phyloP scores from a whole-genome alignment of 2,888 invertebrate species.

The Stegophylla sp. region DNA sequence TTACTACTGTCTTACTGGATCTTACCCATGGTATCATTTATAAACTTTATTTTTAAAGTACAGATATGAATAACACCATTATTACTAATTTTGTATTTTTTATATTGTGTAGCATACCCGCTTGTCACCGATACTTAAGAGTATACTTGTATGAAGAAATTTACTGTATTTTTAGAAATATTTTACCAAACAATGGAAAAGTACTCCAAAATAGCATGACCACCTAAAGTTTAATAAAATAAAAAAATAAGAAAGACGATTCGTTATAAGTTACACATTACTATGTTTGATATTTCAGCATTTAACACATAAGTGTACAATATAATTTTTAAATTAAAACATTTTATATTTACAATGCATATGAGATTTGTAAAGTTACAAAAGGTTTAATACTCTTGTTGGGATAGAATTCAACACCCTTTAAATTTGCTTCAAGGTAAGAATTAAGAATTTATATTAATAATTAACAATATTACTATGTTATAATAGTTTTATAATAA shows the following conservation, averaged over 20 bases:
- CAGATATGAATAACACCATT: too few relatives aligned
- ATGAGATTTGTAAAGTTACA: not conserved
- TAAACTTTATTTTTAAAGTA: too few relatives aligned
- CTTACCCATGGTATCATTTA: too few relatives aligned
- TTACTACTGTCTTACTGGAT: too few relatives aligned
- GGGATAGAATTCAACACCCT: conserved; percentile 10
- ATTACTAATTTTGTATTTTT: too few relatives aligned
- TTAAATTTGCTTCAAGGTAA: not conserved
- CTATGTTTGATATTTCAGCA: not conserved
- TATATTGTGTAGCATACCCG: too few relatives aligned
- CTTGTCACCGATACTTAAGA: too few relatives aligned
- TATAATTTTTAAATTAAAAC: conserved; percentile 10
- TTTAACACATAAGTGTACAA: conserved; percentile 7
- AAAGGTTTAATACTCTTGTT: not conserved
- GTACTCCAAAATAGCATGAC: too few relatives aligned
- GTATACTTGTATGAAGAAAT: too few relatives aligned
- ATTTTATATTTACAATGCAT: conserved; percentile 30
- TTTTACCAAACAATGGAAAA: too few relatives aligned
- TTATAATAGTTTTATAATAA: conserved; percentile 20
- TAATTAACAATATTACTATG: conserved; percentile 17
- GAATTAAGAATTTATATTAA: conserved; percentile 10
- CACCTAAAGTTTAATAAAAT: too few relatives aligned
- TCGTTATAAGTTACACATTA: conserved; percentile 13
- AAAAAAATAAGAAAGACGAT: not conserved
- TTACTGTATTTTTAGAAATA: too few relatives aligned